phyloP scores from a whole-genome alignment of 1,140 invertebrate species.

The Dendroctonus ponderosae region DNA sequence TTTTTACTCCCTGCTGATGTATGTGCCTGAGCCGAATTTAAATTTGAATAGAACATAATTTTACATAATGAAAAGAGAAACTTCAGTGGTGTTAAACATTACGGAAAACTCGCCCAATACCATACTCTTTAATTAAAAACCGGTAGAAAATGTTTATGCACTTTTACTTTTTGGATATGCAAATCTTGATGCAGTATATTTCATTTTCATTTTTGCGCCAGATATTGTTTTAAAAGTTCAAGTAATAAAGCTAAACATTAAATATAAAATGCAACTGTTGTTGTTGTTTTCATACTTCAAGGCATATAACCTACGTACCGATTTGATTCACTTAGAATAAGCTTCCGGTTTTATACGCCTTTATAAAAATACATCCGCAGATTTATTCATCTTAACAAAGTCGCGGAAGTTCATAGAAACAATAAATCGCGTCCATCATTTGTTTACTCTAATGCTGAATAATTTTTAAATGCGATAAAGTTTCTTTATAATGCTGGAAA shows the following conservation, averaged over 20 bases:
- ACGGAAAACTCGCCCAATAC: constrained; percentile 5
- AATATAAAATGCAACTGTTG: constrained; percentile 6
- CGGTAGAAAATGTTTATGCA: constrained; percentile 11
- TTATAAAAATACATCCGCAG: neutral
- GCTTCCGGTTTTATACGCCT: neutral
- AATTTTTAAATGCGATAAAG: too few relatives aligned
- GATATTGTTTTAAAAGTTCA: constrained; percentile 7
- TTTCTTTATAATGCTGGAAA: too few relatives aligned
- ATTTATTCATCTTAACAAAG: too few relatives aligned
- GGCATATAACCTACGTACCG: neutral
- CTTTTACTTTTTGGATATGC: constrained; percentile 13
- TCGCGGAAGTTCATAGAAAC: too few relatives aligned
- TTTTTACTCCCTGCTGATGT: neutral
- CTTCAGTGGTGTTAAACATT: neutral
- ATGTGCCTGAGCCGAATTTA: neutral
- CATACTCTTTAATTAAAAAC: constrained; percentile 15
- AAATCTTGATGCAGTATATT: constrained; percentile 11
- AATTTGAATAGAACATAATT: constrained; percentile 6
- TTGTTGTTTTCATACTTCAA: neutral
- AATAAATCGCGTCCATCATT: too few relatives aligned
- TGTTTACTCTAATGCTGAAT: too few relatives aligned
- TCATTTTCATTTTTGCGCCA: constrained; percentile 2
- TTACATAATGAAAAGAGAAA: constrained; percentile 12
- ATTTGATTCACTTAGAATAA: constrained; percentile 1
- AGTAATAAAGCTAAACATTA: constrained; percentile 9